phyloP scores from a whole-genome alignment of 2,888 invertebrate species.

The Plebejus argus region DNA sequence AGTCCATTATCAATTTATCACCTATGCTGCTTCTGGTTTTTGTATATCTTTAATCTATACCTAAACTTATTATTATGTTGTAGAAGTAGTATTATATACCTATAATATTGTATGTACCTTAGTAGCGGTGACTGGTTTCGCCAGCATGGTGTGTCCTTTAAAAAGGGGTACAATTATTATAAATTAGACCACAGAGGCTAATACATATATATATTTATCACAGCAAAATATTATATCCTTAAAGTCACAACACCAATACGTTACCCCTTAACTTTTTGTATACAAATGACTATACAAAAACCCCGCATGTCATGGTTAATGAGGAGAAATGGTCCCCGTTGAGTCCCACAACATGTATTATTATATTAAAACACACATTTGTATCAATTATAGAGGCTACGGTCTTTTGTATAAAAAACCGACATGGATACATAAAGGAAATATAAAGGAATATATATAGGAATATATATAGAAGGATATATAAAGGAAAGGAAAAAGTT shows the following conservation, averaged over 20 bases:
- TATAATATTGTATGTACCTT: background rate
- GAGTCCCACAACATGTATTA: background rate
- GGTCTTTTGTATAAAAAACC: background rate
- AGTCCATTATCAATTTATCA: background rate
- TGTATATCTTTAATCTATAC: too few species aligned
- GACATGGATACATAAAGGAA: background rate
- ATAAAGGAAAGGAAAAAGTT: too few species aligned
- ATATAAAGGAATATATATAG: too few species aligned
- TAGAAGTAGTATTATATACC: too few species aligned
- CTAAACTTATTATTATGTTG: too few species aligned
- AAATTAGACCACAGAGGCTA: background rate
- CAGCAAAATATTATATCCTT: background rate
- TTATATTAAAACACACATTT: constrained; percentile 14
- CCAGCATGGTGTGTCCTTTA: too few species aligned
- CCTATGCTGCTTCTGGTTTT: too few species aligned
- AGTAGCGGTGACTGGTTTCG: too few species aligned
- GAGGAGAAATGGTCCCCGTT: constrained; percentile 3
- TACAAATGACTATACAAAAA: background rate
- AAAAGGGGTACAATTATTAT: too few species aligned
- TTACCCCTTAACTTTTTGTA: background rate
- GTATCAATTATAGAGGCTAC: background rate
- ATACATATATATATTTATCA: too few species aligned
- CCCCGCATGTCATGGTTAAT: background rate
- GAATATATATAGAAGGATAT: too few species aligned
- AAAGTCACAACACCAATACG: background rate